phyloP scores from a whole-genome alignment of 2,888 invertebrate species.

The Pristionchus japonicus region DNA sequence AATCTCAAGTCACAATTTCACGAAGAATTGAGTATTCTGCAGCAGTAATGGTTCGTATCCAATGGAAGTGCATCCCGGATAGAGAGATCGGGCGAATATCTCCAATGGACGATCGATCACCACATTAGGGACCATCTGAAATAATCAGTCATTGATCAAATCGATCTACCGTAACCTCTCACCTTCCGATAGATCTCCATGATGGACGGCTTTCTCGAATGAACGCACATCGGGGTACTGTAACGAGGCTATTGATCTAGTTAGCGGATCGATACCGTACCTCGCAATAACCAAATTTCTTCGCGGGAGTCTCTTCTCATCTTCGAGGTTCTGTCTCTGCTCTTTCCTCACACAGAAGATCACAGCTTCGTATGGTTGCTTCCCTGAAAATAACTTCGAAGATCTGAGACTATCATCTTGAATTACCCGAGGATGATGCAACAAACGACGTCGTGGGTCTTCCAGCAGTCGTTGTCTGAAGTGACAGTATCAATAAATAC shows the following conservation, averaged over 20 bases:
- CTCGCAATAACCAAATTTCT: neutral
- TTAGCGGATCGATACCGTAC: neutral
- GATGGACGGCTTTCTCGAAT: conserved; percentile 95
- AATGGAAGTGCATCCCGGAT: conserved; percentile 87
- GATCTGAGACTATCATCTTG: neutral
- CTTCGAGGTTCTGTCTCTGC: neutral
- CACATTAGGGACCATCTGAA: conserved; percentile 72
- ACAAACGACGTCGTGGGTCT: neutral
- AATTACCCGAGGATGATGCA: neutral
- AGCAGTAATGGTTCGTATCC: conserved; percentile 86
- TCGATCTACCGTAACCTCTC: conserved; percentile 56
- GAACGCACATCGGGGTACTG: conserved; percentile 86
- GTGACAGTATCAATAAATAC: neutral
- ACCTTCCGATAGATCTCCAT: conserved; percentile 76
- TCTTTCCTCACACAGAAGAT: conserved; percentile 30
- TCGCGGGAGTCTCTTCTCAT: neutral
- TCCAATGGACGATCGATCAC: conserved; percentile 82
- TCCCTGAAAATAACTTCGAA: neutral
- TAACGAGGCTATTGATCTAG: conserved; percentile 4
- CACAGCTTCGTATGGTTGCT: conserved; percentile 42
- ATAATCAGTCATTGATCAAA: conserved; percentile 63
- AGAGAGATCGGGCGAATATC: conserved; percentile 90
- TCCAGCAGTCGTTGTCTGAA: neutral
- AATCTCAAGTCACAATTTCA: neutral
- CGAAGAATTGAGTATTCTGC: conserved; percentile 62